Evolutionary conservation across 2,888 invertebrate species (phyloP).

Genomic region (Kuschelorhynchus macadamiae): DNA sequence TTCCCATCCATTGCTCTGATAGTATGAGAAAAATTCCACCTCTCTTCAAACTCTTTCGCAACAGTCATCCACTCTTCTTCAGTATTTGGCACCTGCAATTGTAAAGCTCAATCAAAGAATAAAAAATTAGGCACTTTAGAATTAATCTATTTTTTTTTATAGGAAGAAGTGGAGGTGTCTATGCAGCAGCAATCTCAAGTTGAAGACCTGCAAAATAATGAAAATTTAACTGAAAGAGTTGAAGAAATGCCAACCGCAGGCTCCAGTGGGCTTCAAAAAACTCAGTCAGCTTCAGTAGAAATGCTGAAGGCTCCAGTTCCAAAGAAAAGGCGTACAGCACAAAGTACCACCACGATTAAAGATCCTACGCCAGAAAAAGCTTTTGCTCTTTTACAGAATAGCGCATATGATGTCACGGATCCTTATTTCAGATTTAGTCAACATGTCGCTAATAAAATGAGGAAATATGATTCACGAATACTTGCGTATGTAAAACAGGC

Average conservation of each 20-base stretch:
- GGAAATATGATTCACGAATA: background rate
- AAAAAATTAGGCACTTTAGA: background rate
- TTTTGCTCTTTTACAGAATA: background rate
- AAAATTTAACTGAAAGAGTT: too few relatives aligned
- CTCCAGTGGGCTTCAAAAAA: background rate
- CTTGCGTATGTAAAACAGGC: background rate
- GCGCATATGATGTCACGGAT: background rate
- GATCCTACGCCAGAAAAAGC: conserved; percentile 2
- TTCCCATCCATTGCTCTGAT: conserved; percentile 20
- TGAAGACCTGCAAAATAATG: too few relatives aligned
- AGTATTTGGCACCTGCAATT: conserved; percentile 17
- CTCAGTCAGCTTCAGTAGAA: background rate
- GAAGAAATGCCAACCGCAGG: too few relatives aligned
- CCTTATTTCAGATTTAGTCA: background rate
- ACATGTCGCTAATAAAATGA: background rate
- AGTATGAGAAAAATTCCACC: conserved; percentile 16
- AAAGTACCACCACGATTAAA: background rate
- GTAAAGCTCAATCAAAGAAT: conserved; percentile 1
- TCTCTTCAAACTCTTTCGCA: conserved; percentile 15
- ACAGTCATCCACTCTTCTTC: conserved; percentile 15
- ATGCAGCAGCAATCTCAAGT: too few relatives aligned
- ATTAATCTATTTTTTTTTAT: too few relatives aligned
- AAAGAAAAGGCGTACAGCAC: conserved; percentile 2
- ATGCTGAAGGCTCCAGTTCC: conserved; percentile 2
- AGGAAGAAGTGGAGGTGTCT: too few relatives aligned